Evolutionary conservation across 2,113 vertebrate genomes (phyloP), one percentile per base, ranked within the genome.

Genomic region (Sclerurus mexicanus): DNA sequence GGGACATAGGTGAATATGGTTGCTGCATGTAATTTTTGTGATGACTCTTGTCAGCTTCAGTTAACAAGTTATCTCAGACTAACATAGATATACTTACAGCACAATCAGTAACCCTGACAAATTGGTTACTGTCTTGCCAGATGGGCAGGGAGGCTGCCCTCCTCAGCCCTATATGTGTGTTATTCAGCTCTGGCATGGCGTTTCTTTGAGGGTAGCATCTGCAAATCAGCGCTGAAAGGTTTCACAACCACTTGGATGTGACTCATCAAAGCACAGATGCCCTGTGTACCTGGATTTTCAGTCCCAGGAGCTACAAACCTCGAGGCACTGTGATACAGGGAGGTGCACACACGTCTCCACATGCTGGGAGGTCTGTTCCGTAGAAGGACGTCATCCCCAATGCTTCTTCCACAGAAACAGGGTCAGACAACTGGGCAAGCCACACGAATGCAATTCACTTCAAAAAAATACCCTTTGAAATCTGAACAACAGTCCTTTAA

Each of bases 291-390:
- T 33, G 33, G 33, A 71, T 56, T 68, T 50, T 50, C 33, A 76
- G 49, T 21, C 42, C 20, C 35, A 75, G 33, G 37, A 82, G 42
- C 31, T 79, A 79, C 52, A 74, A 46, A 74, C 5, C 7, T 47
- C 52, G 60, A 46, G 30, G 33, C 18, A 40, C 71, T 39, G 30
- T 46, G 30, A 19, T 39, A 22, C 60, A 59, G 30, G 9, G 39
- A 7, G 7, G 0, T 55, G 52, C 8, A 22, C 28, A 17, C 44
- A 79, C 4, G 6, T 49, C 52, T 59, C 69, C 67, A 62, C 31
- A 19, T 0, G 1, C 67, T 55, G 67, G 14, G 56, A 87, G 33
- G 25, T 59, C 77, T 3, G 1, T 19, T 8, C 0, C 1, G 37
- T 8, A 21, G 19, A 40, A 74, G 23, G 40, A 82, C 37, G 25